Conservation (phyloP, 2,888 invertebrate genomes). For the Cantharis nigra region DNA sequence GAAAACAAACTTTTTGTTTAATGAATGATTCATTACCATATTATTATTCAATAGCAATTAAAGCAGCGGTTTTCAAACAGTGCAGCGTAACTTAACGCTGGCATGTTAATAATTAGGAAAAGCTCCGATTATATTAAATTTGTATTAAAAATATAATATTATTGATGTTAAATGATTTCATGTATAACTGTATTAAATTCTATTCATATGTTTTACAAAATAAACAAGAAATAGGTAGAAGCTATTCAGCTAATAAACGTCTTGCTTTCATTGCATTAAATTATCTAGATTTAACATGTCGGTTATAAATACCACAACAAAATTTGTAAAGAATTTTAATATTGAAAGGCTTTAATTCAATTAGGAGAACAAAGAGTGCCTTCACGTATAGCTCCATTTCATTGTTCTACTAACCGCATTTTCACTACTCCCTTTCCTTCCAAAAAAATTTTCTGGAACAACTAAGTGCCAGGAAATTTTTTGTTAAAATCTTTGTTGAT, state of each 20-base stretch:
- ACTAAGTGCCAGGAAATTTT: not conserved
- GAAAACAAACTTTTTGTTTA: not conserved
- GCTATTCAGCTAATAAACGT: not conserved
- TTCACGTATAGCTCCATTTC: not conserved
- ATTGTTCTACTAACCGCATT: not conserved
- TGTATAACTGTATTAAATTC: not conserved
- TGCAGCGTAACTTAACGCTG: not conserved
- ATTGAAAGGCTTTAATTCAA: not conserved
- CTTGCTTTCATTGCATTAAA: not conserved
- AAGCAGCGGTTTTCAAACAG: not conserved
- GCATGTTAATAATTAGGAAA: not conserved
- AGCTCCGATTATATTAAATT: not conserved
- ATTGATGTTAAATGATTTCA: not conserved
- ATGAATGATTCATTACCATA: not conserved
- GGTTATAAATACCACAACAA: not conserved
- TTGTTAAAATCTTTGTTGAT: not conserved
- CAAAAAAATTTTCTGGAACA: no score
- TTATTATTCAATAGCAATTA: not conserved
- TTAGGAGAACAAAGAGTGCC: not conserved
- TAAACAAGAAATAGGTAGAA: not conserved
- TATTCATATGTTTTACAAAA: not conserved
- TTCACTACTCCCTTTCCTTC: not conserved
- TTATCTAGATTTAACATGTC: not conserved
- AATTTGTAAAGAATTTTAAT: not conserved
- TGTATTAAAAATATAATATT: no score